Percentiles rank a stretch among this genome's conserved stretches.
Conservation (phyloP, 2,888 invertebrate species). For the Digitonthophagus gazella region DNA sequence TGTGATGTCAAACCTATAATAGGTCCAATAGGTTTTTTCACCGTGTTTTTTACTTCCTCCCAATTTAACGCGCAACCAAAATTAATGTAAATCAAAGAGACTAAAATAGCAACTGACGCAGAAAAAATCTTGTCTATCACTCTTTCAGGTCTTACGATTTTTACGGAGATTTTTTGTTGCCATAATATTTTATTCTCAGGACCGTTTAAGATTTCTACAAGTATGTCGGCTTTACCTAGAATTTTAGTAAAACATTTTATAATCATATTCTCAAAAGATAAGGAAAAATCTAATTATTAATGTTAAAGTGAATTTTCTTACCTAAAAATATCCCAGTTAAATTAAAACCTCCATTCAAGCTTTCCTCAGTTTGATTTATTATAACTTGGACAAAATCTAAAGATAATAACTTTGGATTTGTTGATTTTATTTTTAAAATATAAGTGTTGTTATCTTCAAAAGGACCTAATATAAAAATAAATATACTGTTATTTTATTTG, state of each 20-base stretch:
- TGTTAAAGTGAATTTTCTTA: slow-evolving; percentile 29
- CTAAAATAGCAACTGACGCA: slow-evolving; percentile 70
- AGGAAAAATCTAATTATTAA: background rate
- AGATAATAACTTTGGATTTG: slow-evolving; percentile 29
- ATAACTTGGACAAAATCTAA: slow-evolving; percentile 29
- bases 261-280: no score
- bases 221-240: slow-evolving; percentile 41
- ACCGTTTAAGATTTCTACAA: slow-evolving; percentile 31
- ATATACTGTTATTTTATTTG: no score
- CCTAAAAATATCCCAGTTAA: slow-evolving; percentile 47
- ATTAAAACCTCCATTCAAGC: slow-evolving; percentile 39
- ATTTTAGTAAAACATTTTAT: slow-evolving; percentile 5
- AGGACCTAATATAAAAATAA: no score
- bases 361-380: slow-evolving; percentile 19
- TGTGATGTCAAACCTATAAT: slow-evolving; percentile 76
- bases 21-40: slow-evolving; percentile 74
- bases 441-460: slow-evolving; percentile 21
- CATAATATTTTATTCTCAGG: slow-evolving; percentile 16
- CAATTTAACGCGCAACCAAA: slow-evolving; percentile 88
- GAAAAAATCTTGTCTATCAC: slow-evolving; percentile 73
- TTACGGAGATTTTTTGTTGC: slow-evolving; percentile 35
- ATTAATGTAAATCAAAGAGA: slow-evolving; percentile 82
- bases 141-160: slow-evolving; percentile 51
- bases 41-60: slow-evolving; percentile 62
- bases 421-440: slow-evolving; percentile 28